phyloP scores from a whole-genome alignment of 2,113 vertebrate genomes.

The Phalacrocorax carbo region DNA sequence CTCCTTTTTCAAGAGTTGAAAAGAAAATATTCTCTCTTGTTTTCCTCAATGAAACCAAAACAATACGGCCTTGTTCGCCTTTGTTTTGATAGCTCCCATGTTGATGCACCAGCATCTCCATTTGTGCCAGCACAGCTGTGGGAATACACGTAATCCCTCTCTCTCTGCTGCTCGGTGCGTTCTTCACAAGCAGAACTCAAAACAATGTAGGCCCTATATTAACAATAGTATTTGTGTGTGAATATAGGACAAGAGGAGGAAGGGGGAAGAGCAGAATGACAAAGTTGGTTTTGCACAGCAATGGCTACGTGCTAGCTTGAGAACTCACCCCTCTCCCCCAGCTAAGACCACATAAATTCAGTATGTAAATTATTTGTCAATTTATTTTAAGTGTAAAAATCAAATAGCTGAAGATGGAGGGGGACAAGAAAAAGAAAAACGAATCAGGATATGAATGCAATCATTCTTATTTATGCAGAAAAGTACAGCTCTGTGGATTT shows the following conservation, averaged over 20 bases:
- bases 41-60: neutral
- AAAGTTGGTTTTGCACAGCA: neutral
- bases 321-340: neutral
- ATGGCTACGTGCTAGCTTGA: neutral
- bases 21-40: neutral
- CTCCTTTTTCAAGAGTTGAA: neutral
- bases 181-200: neutral
- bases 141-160: constrained; percentile 11
- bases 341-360: neutral
- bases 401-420: neutral
- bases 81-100: constrained; percentile 47
- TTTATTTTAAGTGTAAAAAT: neutral
- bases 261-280: neutral
- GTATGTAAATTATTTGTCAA: neutral
- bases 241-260: neutral
- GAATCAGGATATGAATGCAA: neutral
- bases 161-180: neutral
- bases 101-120: constrained; percentile 17
- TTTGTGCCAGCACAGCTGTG: constrained; percentile 65
- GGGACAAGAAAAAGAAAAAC: neutral
- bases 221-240: constrained; percentile 6
- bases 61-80: constrained; percentile 44
- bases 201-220: constrained; percentile 8
- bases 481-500: constrained; percentile 49
- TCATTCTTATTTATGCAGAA: constrained; percentile 13